A percentile compares a stretch with the other conserved stretches of the same genome.
phyloP scores from a whole-genome alignment of 2,888 invertebrate genomes.

The Agrochola lota region DNA sequence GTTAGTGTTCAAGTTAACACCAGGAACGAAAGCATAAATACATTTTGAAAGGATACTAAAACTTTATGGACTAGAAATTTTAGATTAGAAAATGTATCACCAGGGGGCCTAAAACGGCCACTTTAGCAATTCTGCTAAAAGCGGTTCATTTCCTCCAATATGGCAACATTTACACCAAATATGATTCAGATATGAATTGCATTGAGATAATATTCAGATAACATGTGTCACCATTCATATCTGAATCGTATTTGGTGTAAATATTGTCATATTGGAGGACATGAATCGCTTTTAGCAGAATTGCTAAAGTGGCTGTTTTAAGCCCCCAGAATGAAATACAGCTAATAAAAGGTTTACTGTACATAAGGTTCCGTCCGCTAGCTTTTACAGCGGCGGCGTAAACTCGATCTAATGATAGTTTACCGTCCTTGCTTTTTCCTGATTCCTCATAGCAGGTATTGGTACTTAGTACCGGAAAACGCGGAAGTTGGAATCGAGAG shows the following conservation, averaged over 20 bases:
- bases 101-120: too few relatives aligned
- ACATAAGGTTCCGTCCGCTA: constrained; percentile 39
- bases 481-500: constrained; percentile 78
- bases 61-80: neutral
- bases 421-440: constrained; percentile 74
- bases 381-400: constrained; percentile 35
- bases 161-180: too few relatives aligned
- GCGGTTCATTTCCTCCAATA: too few relatives aligned
- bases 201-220: too few relatives aligned
- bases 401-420: constrained; percentile 71
- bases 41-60: neutral
- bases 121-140: too few relatives aligned
- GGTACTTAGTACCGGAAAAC: constrained; percentile 72
- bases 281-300: too few relatives aligned
- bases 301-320: too few relatives aligned
- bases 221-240: too few relatives aligned
- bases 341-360: constrained; percentile 34
- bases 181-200: too few relatives aligned
- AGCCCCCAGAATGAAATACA: constrained; percentile 19
- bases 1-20: neutral
- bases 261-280: too few relatives aligned
- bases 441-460: constrained; percentile 73
- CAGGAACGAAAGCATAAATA: neutral
- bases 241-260: too few relatives aligned
- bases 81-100: constrained; percentile 9